A percentile compares a stretch with the other conserved stretches of the same genome.
Conservation (phyloP, 1,140 invertebrate species). For the Orchestia grillus region DNA sequence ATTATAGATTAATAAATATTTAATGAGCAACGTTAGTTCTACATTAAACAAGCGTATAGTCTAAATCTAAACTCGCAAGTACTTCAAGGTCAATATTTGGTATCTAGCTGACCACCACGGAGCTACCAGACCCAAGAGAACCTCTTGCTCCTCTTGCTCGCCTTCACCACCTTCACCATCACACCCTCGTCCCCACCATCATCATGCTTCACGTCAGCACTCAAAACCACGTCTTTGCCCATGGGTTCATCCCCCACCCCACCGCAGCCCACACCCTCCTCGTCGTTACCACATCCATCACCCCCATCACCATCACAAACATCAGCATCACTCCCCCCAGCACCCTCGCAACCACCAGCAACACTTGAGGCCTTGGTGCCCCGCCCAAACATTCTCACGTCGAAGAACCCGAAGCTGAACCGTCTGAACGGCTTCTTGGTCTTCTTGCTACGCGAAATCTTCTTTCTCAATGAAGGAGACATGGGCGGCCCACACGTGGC, state of each 20-base stretch:
- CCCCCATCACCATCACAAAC: not conserved
- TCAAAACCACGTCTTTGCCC: not conserved
- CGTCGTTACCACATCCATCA: not conserved
- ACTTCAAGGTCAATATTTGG: not conserved
- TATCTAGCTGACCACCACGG: not conserved
- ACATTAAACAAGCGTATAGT: not conserved
- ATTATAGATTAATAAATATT: not conserved
- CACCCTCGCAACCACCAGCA: not conserved
- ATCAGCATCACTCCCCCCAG: not conserved
- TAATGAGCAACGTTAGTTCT: not conserved
- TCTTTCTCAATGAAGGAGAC: not conserved
- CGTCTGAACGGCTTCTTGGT: not conserved
- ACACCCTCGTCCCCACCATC: not conserved
- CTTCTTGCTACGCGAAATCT: not conserved
- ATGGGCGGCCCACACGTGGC: not conserved
- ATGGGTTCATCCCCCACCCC: not conserved
- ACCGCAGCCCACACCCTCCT: not conserved
- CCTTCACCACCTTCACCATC: not conserved
- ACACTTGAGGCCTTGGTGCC: not conserved
- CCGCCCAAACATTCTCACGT: conserved; percentile 1
- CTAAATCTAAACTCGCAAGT: not conserved
- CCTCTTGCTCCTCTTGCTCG: not conserved
- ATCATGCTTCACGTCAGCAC: not conserved
- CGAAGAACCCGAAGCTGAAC: conserved; percentile 22
- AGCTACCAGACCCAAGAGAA: conserved; percentile 21